Conservation (phyloP, 2,113 vertebrate species). For the Acinonyx jubatus region DNA sequence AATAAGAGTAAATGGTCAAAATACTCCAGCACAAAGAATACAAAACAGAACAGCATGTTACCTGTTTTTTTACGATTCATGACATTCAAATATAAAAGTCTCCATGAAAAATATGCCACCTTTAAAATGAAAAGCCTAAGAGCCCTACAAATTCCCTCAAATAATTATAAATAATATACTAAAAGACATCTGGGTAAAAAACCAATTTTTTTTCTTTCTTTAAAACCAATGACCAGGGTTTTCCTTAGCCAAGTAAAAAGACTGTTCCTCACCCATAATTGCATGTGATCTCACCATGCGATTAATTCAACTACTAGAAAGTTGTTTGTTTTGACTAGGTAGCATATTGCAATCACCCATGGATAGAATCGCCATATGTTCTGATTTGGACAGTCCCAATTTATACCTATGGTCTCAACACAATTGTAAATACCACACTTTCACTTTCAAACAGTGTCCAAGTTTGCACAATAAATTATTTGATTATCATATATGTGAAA, state of each 20-base stretch:
- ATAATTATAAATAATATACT: background rate
- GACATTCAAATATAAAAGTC: background rate
- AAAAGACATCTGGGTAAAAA: background rate
- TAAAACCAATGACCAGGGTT: background rate
- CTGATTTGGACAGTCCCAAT: background rate
- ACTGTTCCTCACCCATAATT: background rate
- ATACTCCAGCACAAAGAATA: background rate
- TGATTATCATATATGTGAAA: background rate
- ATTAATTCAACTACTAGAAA: background rate
- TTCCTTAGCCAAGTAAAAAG: background rate
- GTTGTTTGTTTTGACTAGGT: background rate
- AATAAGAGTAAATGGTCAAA: constrained; percentile 23
- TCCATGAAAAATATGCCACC: background rate
- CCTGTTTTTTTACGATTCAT: background rate
- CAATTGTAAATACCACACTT: background rate
- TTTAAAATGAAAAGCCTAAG: background rate
- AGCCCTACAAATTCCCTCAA: background rate
- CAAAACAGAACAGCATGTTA: background rate
- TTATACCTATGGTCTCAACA: background rate
- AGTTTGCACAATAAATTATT: background rate
- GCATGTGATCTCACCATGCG: background rate
- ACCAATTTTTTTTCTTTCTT: background rate
- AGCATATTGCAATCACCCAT: background rate
- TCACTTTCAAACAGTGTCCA: background rate
- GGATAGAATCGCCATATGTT: background rate